These are phyloP conservation scores for Epicauta chinensis DNA, from an alignment of 1,140 invertebrate species.

Conservation along the genomic window DNA sequence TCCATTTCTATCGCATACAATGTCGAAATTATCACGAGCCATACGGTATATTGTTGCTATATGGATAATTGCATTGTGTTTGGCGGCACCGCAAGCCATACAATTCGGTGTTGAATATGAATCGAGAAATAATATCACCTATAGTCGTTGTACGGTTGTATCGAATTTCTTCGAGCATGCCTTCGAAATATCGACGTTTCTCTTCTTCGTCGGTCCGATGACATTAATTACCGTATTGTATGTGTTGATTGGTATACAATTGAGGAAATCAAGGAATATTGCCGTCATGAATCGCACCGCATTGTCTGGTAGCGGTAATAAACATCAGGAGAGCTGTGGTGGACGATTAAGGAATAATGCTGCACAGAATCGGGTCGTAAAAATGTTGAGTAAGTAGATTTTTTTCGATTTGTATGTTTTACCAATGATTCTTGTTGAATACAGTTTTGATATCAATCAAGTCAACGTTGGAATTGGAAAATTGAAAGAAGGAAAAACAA, in stretches of 20 bases:
- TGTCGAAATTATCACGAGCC: constrained; percentile 51
- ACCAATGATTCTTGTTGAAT: background rate
- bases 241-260: constrained; percentile 47
- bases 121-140: constrained; percentile 19
- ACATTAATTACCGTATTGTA: constrained; percentile 52
- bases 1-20: constrained; percentile 46
- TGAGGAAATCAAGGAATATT: constrained; percentile 39
- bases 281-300: constrained; percentile 5
- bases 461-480: no score
- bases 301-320: constrained; percentile 3
- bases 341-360: constrained; percentile 25
- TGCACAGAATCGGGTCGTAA: constrained; percentile 37
- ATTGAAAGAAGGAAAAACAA: no score
- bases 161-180: constrained; percentile 37
- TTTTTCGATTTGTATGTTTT: no score
- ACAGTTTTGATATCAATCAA: background rate
- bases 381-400: constrained; percentile 41
- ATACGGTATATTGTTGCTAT: constrained; percentile 53
- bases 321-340: constrained; percentile 6
- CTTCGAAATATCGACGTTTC: constrained; percentile 50
- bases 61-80: constrained; percentile 51
- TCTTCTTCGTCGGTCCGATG: constrained; percentile 55
- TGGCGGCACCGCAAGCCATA: constrained; percentile 52
- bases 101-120: constrained; percentile 42
- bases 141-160: constrained; percentile 31